Conservation (phyloP, 2,888 invertebrate species). For the Drosophila quasianomalipes region DNA sequence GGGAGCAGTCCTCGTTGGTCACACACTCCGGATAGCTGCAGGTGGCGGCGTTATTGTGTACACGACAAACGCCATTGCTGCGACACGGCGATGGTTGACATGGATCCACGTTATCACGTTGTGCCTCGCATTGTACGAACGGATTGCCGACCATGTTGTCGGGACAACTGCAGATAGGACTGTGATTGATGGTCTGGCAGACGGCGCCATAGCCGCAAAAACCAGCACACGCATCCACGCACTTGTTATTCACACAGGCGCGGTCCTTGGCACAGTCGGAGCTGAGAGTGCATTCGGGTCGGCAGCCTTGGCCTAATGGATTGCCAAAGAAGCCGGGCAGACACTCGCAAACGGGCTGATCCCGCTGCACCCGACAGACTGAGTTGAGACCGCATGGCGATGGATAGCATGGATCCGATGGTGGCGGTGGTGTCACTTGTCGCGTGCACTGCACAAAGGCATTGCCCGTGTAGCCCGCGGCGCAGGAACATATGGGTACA, state of each 20-base stretch:
- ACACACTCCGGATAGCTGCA: constrained; percentile 95
- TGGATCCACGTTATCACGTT: constrained; percentile 87
- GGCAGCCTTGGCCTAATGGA: constrained; percentile 89
- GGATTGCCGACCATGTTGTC: constrained; percentile 92
- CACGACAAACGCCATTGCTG: constrained; percentile 92
- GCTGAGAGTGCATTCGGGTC: constrained; percentile 93
- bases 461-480: constrained; percentile 88
- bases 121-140: constrained; percentile 89
- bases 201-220: constrained; percentile 92
- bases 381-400: constrained; percentile 93
- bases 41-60: constrained; percentile 89
- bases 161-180: constrained; percentile 93
- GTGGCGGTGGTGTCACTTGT: constrained; percentile 77
- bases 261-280: constrained; percentile 91
- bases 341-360: constrained; percentile 90
- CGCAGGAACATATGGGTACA: constrained; percentile 88
- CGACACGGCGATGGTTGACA: constrained; percentile 94
- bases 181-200: constrained; percentile 93
- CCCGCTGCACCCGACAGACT: constrained; percentile 87
- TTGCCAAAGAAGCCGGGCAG: constrained; percentile 91
- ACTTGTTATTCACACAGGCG: constrained; percentile 92
- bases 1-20: constrained; percentile 94
- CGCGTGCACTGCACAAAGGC: constrained; percentile 87
- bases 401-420: constrained; percentile 88
- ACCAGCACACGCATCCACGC: constrained; percentile 92